Conservation (phyloP, 2,888 invertebrate species). For the Monopis laevigella region DNA sequence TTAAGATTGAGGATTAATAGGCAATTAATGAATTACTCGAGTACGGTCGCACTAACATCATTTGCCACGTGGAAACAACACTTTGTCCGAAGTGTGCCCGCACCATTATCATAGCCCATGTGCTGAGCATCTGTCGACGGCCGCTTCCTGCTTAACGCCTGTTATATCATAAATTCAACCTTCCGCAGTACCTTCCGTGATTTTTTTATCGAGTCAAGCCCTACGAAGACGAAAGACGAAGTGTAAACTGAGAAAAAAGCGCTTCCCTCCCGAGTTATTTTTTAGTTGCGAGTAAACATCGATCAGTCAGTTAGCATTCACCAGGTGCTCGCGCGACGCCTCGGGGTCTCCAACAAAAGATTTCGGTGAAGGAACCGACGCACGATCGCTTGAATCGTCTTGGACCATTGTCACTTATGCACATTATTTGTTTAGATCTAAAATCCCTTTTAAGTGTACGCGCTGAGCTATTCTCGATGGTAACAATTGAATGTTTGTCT, state of each 20-base stretch:
- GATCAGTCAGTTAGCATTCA: constrained; percentile 31
- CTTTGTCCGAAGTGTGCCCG: constrained; percentile 39
- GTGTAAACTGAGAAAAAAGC: constrained; percentile 51
- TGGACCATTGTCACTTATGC: constrained; percentile 33
- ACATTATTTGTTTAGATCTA: constrained; percentile 45
- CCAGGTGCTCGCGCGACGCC: constrained; percentile 51
- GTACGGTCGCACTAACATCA: too few relatives aligned
- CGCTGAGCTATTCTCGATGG: constrained; percentile 30
- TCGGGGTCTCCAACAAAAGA: constrained; percentile 52
- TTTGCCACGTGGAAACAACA: background rate
- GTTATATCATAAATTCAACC: constrained; percentile 60
- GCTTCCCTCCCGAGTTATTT: constrained; percentile 48
- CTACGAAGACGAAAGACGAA: constrained; percentile 56
- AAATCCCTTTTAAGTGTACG: constrained; percentile 39
- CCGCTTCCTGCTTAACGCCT: constrained; percentile 45
- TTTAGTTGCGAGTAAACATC: constrained; percentile 54
- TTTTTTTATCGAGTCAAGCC: constrained; percentile 51
- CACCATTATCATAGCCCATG: constrained; percentile 45
- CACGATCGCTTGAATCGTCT: constrained; percentile 37
- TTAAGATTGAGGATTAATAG: too few relatives aligned
- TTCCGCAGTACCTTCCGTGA: constrained; percentile 58
- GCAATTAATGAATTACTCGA: too few relatives aligned
- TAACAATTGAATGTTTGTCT: constrained; percentile 40
- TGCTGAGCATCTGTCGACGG: constrained; percentile 61
- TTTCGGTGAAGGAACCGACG: constrained; percentile 47